Conservation (phyloP, 2,888 invertebrate species). For the Ophonus ardosiacus region DNA sequence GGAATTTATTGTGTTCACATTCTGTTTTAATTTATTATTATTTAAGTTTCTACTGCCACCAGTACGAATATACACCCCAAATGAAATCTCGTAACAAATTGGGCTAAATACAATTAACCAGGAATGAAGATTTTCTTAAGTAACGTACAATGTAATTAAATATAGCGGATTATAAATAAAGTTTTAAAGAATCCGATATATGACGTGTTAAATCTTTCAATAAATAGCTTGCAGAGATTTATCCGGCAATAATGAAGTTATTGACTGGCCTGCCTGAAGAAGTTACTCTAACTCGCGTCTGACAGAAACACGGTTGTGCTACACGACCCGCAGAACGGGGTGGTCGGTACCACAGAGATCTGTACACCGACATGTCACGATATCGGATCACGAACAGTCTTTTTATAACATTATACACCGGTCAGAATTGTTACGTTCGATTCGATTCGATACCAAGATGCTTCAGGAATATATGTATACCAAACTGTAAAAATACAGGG, state of each 20-base stretch:
- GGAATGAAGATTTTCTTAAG: background rate
- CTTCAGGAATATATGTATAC: constrained; percentile 37
- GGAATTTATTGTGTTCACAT: constrained; percentile 58
- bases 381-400: constrained; percentile 42
- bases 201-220: background rate
- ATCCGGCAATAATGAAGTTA: constrained; percentile 35
- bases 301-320: constrained; percentile 21
- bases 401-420: constrained; percentile 45
- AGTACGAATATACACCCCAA: constrained; percentile 3
- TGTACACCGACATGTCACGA: constrained; percentile 50
- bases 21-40: constrained; percentile 63
- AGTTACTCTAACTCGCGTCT: constrained; percentile 35
- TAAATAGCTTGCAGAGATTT: constrained; percentile 14
- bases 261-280: constrained; percentile 36
- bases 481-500: background rate
- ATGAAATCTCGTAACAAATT: constrained; percentile 37
- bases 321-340: constrained; percentile 31
- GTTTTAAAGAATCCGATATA: background rate
- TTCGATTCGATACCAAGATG: background rate
- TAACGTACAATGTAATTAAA: no score
- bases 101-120: background rate
- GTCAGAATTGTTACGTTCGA: constrained; percentile 1
- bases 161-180: no score
- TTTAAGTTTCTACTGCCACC: constrained; percentile 57
- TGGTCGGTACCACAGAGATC: constrained; percentile 43